Percentiles rank a stretch among this genome's conserved stretches.
Evolutionary conservation across 2,888 invertebrate species (phyloP).

Genomic region (Bursaphelenchus okinawaensis): DNA sequence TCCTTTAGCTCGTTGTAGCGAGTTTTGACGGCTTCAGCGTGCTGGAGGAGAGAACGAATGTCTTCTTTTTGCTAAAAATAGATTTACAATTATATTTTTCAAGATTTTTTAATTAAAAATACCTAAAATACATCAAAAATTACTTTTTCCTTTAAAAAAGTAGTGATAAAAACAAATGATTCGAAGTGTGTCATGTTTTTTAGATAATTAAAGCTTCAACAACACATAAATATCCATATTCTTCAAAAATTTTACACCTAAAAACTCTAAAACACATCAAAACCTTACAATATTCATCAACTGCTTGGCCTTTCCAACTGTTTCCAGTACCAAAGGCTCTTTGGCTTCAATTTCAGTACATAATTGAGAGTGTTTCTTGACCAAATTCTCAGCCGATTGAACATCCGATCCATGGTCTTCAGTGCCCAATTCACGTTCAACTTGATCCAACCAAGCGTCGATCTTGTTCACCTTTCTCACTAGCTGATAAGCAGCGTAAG

Average conservation of each 20-base stretch:
- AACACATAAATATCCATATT: background rate
- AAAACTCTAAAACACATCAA: background rate
- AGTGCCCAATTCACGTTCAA: constrained; percentile 71
- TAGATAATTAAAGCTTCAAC: too few relatives aligned
- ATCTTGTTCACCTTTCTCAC: constrained; percentile 76
- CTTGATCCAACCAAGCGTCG: constrained; percentile 79
- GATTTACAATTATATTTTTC: background rate
- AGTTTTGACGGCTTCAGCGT: constrained; percentile 65
- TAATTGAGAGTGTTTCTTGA: constrained; percentile 59
- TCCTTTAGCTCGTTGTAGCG: constrained; percentile 57
- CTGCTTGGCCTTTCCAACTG: constrained; percentile 25
- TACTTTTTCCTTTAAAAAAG: background rate
- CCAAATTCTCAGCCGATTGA: constrained; percentile 38
- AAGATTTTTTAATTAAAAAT: background rate
- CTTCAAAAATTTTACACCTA: background rate
- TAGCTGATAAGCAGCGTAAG: constrained; percentile 49
- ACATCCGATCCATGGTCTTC: constrained; percentile 67
- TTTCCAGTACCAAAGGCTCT: constrained; percentile 62
- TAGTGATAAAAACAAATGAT: background rate
- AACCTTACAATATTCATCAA: constrained; percentile 8
- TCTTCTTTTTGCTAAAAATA: constrained; percentile 27
- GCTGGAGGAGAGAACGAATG: constrained; percentile 18
- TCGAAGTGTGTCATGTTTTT: too few relatives aligned
- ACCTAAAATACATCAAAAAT: background rate
- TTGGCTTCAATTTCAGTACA: constrained; percentile 45